Conservation (phyloP, 2,113 vertebrate species). For the Indicator maculatus region DNA sequence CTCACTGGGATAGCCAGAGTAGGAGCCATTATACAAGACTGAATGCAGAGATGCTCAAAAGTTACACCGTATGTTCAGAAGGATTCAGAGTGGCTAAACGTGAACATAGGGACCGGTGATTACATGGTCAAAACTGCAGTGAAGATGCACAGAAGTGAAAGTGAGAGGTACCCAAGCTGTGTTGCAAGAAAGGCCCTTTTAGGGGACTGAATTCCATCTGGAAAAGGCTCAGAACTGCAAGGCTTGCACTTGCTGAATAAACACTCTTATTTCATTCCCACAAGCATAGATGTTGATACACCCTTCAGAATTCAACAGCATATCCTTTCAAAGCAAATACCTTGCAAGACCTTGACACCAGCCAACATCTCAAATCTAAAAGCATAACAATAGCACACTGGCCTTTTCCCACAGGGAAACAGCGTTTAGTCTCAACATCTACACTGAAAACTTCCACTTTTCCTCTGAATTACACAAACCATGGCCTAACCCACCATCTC, state of each 20-base stretch:
- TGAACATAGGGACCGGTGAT: accelerated
- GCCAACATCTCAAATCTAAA: background rate
- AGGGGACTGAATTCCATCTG: background rate
- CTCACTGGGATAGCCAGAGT: background rate
- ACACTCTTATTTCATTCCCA: background rate
- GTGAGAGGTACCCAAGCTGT: background rate
- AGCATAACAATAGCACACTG: background rate
- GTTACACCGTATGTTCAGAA: background rate
- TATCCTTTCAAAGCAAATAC: background rate
- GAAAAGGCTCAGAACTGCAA: background rate
- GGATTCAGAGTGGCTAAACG: background rate
- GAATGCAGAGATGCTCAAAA: background rate
- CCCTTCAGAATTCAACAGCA: background rate
- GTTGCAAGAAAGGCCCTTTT: background rate
- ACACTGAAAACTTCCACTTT: background rate
- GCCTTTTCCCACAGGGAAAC: background rate
- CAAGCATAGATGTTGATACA: background rate
- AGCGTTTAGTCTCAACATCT: background rate
- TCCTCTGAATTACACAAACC: background rate
- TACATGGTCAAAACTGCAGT: background rate
- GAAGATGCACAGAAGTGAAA: background rate
- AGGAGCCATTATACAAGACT: background rate
- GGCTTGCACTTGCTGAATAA: background rate
- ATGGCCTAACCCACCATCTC: background rate
- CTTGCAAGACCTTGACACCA: background rate